Conservation (phyloP, 92 coral and sea anemone species). For the Nematostella vectensis region DNA sequence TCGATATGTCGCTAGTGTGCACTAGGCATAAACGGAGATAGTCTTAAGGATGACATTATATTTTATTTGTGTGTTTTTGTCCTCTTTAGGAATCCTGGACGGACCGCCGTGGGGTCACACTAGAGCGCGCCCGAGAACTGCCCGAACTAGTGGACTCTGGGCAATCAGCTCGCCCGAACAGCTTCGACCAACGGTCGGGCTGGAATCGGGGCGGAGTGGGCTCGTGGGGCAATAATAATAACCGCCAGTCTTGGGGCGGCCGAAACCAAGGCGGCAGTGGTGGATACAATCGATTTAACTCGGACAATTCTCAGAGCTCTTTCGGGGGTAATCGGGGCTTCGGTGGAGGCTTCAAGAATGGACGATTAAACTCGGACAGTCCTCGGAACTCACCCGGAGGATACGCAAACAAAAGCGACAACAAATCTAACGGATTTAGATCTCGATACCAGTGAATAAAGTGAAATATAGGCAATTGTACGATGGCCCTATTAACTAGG, state of each 20-base stretch:
- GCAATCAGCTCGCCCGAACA: constrained; percentile 11
- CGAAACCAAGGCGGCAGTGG: constrained; percentile 17
- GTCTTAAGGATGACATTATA: no score
- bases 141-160: constrained; percentile 65
- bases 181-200: constrained; percentile 2
- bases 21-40: no score
- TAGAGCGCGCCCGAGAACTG: constrained; percentile 55
- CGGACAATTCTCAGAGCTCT: constrained; percentile 2
- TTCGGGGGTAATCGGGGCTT: neutral
- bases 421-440: no score
- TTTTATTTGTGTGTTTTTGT: no score
- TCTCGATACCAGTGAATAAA: no score
- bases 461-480: no score
- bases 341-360: constrained; percentile 5
- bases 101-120: constrained; percentile 46
- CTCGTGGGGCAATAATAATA: constrained; percentile 29
- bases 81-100: constrained; percentile 57
- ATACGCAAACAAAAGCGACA: neutral
- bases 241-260: constrained; percentile 21
- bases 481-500: no score
- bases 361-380: constrained; percentile 17
- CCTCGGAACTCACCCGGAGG: constrained; percentile 26
- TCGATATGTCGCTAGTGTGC: no score
- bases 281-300: constrained; percentile 27
- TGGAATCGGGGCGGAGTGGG: constrained; percentile 20